A percentile compares a stretch with the other conserved stretches of the same genome.
Conservation (phyloP, 2,113 vertebrate genomes). For the Salvelinus fontinalis region DNA sequence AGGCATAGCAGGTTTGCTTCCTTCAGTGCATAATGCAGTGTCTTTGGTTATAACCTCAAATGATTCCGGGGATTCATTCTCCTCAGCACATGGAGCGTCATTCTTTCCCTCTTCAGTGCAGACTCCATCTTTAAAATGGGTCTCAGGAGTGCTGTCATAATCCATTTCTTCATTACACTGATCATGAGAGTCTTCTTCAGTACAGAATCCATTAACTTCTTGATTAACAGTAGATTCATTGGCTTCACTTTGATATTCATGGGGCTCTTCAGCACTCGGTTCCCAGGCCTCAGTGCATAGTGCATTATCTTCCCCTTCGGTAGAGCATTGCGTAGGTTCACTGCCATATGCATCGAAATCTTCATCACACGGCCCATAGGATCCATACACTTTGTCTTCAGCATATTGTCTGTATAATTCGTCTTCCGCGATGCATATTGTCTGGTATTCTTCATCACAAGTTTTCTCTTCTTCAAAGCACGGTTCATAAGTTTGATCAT, state of each 20-base stretch:
- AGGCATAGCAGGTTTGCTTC: conserved; percentile 10
- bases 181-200: neutral
- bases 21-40: neutral
- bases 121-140: neutral
- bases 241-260: conserved; percentile 49
- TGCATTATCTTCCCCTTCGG: too few relatives aligned
- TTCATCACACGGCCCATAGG: too few relatives aligned
- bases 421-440: too few relatives aligned
- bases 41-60: neutral
- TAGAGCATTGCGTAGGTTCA: too few relatives aligned
- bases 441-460: too few relatives aligned
- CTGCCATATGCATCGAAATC: too few relatives aligned
- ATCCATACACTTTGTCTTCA: too few relatives aligned
- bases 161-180: neutral
- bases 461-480: too few relatives aligned
- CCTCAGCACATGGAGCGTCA: neutral
- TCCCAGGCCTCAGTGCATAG: too few relatives aligned
- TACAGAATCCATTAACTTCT: conserved; percentile 28
- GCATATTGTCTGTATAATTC: too few relatives aligned
- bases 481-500: conserved; percentile 5
- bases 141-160: neutral
- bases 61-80: conserved; percentile 1
- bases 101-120: neutral
- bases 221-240: conserved; percentile 35
- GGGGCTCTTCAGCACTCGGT: conserved; percentile 57